Conservation (phyloP, 2,797 vertebrate genomes). For the Argyrosomus regius region DNA sequence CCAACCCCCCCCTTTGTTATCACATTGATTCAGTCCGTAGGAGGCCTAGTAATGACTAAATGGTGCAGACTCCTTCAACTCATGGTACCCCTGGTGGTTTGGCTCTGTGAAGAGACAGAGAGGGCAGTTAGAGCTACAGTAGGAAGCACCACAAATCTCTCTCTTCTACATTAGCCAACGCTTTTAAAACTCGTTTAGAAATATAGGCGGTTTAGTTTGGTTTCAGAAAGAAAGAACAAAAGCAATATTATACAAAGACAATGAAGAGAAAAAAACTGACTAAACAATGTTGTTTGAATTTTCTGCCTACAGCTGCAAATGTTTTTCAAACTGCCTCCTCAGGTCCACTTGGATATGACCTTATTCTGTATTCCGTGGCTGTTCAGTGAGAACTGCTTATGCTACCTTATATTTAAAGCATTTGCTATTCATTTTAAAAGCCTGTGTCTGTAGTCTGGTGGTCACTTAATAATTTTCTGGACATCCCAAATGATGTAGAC, state of each 20-base stretch:
- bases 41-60: slow-evolving; percentile 85
- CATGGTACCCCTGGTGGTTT: slow-evolving; percentile 90
- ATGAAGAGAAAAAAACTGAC: neutral
- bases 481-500: slow-evolving; percentile 87
- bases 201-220: slow-evolving; percentile 26
- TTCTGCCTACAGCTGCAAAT: slow-evolving; percentile 4
- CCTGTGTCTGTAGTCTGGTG: slow-evolving; percentile 9
- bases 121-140: slow-evolving; percentile 82
- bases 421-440: slow-evolving; percentile 32
- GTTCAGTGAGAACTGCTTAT: slow-evolving; percentile 12
- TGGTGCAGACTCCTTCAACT: slow-evolving; percentile 89
- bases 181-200: slow-evolving; percentile 74
- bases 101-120: slow-evolving; percentile 89
- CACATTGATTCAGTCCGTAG: slow-evolving; percentile 81
- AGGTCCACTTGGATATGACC: slow-evolving; percentile 6
- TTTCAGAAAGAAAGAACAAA: slow-evolving; percentile 21
- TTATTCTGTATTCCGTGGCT: slow-evolving; percentile 31
- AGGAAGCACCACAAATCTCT: slow-evolving; percentile 70
- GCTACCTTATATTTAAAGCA: slow-evolving; percentile 17
- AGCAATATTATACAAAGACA: neutral
- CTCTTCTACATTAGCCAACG: slow-evolving; percentile 51
- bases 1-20: slow-evolving; percentile 42
- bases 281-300: slow-evolving; percentile 13
- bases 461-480: slow-evolving; percentile 85
- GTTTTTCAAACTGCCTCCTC: slow-evolving; percentile 28